Base-by-base conservation (phyloP, 2,113 vertebrate species). In the Alces alces region DNA sequence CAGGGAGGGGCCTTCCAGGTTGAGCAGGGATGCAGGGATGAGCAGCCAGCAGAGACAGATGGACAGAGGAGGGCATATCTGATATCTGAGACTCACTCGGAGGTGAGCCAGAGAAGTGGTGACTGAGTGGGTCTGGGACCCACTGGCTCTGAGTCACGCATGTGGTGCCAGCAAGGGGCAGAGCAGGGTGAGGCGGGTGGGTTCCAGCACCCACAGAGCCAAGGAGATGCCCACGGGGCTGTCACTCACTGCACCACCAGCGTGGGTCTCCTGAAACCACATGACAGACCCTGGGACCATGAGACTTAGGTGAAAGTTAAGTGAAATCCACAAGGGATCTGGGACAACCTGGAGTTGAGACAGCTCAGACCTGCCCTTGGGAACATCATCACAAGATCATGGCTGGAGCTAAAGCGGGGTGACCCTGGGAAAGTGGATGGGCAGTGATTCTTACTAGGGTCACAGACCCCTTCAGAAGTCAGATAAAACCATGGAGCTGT, bases 1-100 rank as follows among this genome's bases (percentile, higher is more conserved):
- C 4, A 0, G 2, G 2, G 27, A 50, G 14, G n/a, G 27, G 39
- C 25, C 28, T 13, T 36, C 25, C 39, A 87, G 11, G 45, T 1
- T 73, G 36, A 76, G 58, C 21, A 28, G 10, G 2, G 12, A 30
- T 4, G n/a, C 15, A 2, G 17, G 17, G 1, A 0, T 28, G 47
- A 76, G 80, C 7, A 23, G 50, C 9, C 25, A 36, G 5, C 60
- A 33, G 14, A 15, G 52, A 27, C 12, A 45, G 43, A 50, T 11
- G 28, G 39, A 36, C 4, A 4, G 14, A 55, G 23, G 3, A 5
- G 30, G 50, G 11, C 1, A 8, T 2, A 52, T 58, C 39, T 73
- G 27, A 91, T 2, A 45, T 52, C 33, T 54, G 28, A 91, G 52
- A 47, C 23, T 17, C 13, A 4, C 43, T n/a, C 13, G 23, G 33